Evolutionary conservation across 2,113 vertebrate species (phyloP).

Genomic region (Datnioides undecimradiatus): DNA sequence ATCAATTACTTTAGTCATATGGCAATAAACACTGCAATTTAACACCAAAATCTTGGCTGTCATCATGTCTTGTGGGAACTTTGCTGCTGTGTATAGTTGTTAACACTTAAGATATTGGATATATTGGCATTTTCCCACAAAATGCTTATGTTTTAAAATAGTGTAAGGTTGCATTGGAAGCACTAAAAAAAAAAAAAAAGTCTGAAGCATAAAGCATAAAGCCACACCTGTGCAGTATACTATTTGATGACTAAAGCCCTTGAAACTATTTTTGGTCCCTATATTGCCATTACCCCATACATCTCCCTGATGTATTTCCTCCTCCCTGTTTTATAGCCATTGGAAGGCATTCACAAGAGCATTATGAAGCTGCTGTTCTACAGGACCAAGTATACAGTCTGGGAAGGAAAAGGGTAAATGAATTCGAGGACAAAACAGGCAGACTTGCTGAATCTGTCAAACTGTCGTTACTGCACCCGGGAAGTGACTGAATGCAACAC

Average conservation of each 20-base stretch:
- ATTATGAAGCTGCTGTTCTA: conserved; percentile 45
- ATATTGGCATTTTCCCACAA: conserved; percentile 31
- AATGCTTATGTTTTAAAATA: conserved; percentile 59
- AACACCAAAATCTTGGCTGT: conserved; percentile 39
- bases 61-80: conserved; percentile 14
- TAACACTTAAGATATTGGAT: conserved; percentile 48
- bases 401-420: conserved; percentile 28
- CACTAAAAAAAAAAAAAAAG: too few species aligned
- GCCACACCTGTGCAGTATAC: conserved; percentile 58
- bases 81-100: conserved; percentile 42
- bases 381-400: conserved; percentile 29
- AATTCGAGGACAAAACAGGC: conserved; percentile 24
- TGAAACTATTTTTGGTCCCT: conserved; percentile 63
- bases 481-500: not conserved
- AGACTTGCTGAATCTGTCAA: conserved; percentile 39
- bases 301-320: conserved; percentile 51
- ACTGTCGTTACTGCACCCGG: not conserved
- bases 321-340: conserved; percentile 41
- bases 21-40: conserved; percentile 46
- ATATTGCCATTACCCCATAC: conserved; percentile 58
- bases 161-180: conserved; percentile 60
- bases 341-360: conserved; percentile 58
- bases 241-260: conserved; percentile 60
- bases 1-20: conserved; percentile 12
- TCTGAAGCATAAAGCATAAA: conserved; percentile 60